These are phyloP conservation scores for Ctena decussata DNA, from an alignment of 2,888 invertebrate genomes.

Conservation along the genomic window DNA sequence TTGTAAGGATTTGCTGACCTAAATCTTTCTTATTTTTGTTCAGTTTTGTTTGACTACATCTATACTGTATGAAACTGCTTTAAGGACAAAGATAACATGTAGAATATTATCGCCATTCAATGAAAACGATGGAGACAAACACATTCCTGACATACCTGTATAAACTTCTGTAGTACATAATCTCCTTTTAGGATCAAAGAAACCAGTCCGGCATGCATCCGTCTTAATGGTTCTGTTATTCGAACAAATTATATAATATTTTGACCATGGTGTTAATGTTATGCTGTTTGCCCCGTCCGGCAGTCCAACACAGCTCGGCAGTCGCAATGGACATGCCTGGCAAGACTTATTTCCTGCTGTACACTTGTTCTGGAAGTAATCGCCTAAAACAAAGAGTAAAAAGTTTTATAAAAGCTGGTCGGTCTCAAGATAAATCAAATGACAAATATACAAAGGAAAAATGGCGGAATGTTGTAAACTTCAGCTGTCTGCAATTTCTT, in stretches of 20 bases:
- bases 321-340: conserved; percentile 58
- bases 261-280: conserved; percentile 57
- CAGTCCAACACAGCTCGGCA: conserved; percentile 66
- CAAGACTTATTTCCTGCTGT: conserved; percentile 51
- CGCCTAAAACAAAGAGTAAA: conserved; percentile 53
- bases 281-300: conserved; percentile 58
- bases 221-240: conserved; percentile 60
- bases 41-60: no score
- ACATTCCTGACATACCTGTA: conserved; percentile 45
- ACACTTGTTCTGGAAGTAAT: conserved; percentile 66
- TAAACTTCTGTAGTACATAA: conserved; percentile 50
- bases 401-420: no score
- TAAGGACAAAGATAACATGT: no score
- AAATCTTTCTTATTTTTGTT: no score
- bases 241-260: conserved; percentile 58
- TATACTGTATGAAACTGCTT: no score
- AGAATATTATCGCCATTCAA: no score
- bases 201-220: conserved; percentile 44
- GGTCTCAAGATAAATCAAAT: no score
- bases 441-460: no score
- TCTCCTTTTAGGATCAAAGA: conserved; percentile 57
- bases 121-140: no score
- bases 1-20: no score
- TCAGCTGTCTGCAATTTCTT: no score
- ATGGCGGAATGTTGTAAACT: no score